Percentiles rank a stretch among this genome's conserved stretches.
Evolutionary conservation across 1,140 invertebrate genomes (phyloP).

Genomic region (Bombus pyrosoma): DNA sequence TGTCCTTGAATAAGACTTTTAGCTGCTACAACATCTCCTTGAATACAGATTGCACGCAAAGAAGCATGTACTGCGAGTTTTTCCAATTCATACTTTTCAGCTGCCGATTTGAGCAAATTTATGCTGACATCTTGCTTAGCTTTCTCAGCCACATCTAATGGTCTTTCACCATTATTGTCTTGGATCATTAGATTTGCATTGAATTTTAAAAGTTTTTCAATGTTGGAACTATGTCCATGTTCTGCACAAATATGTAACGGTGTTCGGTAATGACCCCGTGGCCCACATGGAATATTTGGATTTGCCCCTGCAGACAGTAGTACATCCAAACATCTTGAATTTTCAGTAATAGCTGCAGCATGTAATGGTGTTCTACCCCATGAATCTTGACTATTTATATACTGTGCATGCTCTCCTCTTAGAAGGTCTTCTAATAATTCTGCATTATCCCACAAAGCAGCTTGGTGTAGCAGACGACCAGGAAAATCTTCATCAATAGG

Average conservation of each 20-base stretch:
- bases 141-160: constrained; percentile 90
- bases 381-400: constrained; percentile 89
- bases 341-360: constrained; percentile 93
- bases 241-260: constrained; percentile 92
- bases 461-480: constrained; percentile 90
- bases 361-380: constrained; percentile 92
- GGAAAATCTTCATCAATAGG: constrained; percentile 92
- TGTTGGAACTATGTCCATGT: constrained; percentile 89
- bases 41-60: constrained; percentile 88
- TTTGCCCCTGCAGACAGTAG: constrained; percentile 89
- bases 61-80: constrained; percentile 87
- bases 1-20: constrained; percentile 86
- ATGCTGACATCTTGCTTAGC: constrained; percentile 87
- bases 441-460: constrained; percentile 95
- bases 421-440: constrained; percentile 93
- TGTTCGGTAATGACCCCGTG: constrained; percentile 87
- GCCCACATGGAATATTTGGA: constrained; percentile 87
- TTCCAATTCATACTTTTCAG: constrained; percentile 88
- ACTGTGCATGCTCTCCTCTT: constrained; percentile 87
- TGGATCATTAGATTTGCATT: constrained; percentile 86
- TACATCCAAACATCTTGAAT: constrained; percentile 90
- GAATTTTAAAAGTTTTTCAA: constrained; percentile 86
- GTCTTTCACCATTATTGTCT: constrained; percentile 87
- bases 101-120: constrained; percentile 86
- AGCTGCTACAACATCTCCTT: constrained; percentile 86